Conservation (phyloP, 2,797 vertebrate genomes). For the Eospalax fontanierii region DNA sequence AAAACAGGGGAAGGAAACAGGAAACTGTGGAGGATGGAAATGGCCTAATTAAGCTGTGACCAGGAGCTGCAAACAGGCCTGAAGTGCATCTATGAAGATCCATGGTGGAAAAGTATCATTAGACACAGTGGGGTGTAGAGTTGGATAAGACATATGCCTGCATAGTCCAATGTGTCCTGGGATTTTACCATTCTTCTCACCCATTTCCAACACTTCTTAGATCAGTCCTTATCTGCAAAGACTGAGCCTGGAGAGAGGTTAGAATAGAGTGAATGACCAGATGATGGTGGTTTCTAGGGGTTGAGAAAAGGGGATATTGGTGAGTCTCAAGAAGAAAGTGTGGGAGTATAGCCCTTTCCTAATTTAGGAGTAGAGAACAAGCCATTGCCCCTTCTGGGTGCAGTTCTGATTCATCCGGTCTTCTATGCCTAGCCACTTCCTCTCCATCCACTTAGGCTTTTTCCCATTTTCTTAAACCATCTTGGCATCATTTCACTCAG, state of each 20-base stretch:
- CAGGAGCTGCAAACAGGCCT: not conserved
- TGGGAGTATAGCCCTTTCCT: not conserved
- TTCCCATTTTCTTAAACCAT: not conserved
- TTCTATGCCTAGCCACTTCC: slow-evolving; percentile 7
- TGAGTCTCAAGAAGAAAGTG: not conserved
- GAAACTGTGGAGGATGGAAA: not conserved
- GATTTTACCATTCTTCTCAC: not conserved
- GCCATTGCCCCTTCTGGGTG: not conserved
- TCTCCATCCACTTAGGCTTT: slow-evolving; percentile 11
- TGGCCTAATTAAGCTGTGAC: not conserved
- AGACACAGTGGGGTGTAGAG: not conserved
- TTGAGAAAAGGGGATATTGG: not conserved
- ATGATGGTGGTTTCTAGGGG: not conserved
- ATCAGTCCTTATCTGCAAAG: not conserved
- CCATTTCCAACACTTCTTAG: not conserved
- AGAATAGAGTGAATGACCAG: not conserved
- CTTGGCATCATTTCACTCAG: not conserved
- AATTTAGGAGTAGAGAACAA: not conserved
- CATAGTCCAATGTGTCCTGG: too few relatives aligned
- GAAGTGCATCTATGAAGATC: not conserved
- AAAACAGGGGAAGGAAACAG: not conserved
- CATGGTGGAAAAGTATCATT: not conserved
- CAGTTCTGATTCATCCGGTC: not conserved
- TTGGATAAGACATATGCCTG: not conserved
- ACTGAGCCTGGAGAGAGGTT: not conserved